A percentile compares a stretch with the other conserved stretches of the same genome.
phyloP scores from a whole-genome alignment of 2,797 vertebrate genomes.

The Garrulus glandarius region DNA sequence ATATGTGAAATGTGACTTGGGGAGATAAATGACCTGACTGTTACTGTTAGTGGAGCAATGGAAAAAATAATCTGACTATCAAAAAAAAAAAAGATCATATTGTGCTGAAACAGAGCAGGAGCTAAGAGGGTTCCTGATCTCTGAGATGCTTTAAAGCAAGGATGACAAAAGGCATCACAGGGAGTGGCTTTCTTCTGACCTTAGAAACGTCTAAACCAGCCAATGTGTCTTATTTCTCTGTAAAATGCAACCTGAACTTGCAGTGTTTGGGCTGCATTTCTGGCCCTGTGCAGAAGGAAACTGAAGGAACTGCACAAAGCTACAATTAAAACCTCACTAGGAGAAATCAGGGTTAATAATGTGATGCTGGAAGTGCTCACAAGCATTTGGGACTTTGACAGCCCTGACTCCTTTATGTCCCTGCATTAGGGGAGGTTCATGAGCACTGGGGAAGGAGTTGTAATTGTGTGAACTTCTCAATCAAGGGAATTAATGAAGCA shows the following conservation, averaged over 20 bases:
- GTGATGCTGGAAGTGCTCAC: neutral
- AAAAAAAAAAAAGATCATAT: neutral
- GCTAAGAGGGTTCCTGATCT: neutral
- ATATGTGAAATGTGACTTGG: neutral
- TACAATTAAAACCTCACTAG: neutral
- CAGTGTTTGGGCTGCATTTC: neutral
- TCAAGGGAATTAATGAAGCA: neutral
- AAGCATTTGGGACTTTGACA: neutral
- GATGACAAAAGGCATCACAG: neutral
- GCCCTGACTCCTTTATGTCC: neutral
- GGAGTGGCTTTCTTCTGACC: neutral
- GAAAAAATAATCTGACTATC: neutral
- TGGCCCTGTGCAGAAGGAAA: neutral
- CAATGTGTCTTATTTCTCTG: neutral
- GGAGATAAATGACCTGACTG: neutral
- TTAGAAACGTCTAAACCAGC: neutral
- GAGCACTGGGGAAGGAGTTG: neutral
- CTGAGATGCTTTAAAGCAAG: neutral
- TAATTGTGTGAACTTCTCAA: neutral
- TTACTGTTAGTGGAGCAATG: neutral
- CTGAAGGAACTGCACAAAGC: neutral
- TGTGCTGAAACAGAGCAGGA: neutral
- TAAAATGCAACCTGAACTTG: neutral
- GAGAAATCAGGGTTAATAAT: neutral
- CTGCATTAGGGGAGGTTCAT: conserved; percentile 1